Base-by-base conservation (phyloP, 2,888 invertebrate species). In the Argyresthia albistria region DNA sequence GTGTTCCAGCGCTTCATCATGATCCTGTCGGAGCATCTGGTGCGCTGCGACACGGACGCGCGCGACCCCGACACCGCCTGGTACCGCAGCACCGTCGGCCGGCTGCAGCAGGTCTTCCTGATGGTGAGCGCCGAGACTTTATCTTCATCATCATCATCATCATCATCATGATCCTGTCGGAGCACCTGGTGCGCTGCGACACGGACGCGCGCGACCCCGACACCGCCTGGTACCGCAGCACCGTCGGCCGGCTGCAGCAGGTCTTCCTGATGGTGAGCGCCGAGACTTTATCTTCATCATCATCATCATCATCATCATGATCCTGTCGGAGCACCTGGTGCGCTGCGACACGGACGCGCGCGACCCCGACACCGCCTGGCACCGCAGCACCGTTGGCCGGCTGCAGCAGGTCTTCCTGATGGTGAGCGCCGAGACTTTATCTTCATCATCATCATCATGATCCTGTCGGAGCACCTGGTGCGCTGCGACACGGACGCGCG, bases 1-100 rank as follows among this genome's bases (percentile, higher is more conserved):
- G 96, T 98, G 65, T 98, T 98, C 84, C 98, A 98, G 90, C 91
- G 98, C 56, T 99, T 99, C 87, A 98, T 98, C 61, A 98, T 98
- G 95, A 96, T 98, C 64, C 88, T 99, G 59, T 97, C 97, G 0
- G 98, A 99, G 77, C 98, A 99, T 88, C 90, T 99, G 65, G 95
- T 96, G 52, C 90, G 95, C 55, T 95, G 95, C 73, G 98, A 99
- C 80, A 95, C 96, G 0, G 97, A 98, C 84, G 96, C 95, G 11
- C 91, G 93, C 58, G 97, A 97, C 82, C 96, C 95, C 69, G 95
- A 95, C 80, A 98, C 97, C 3, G 93, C 94, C 74, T 98, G 98
- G 97, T 99, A 97, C 88, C 92, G 93, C 65, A 97, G 97, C 94
- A 97, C 98, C 6, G 92, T 97, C 60, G 98, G 98, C 53, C 89